Percentiles rank a stretch among this genome's conserved stretches.
Evolutionary conservation across 2,888 invertebrate species (phyloP).

Genomic region (Cantharis nigra): DNA sequence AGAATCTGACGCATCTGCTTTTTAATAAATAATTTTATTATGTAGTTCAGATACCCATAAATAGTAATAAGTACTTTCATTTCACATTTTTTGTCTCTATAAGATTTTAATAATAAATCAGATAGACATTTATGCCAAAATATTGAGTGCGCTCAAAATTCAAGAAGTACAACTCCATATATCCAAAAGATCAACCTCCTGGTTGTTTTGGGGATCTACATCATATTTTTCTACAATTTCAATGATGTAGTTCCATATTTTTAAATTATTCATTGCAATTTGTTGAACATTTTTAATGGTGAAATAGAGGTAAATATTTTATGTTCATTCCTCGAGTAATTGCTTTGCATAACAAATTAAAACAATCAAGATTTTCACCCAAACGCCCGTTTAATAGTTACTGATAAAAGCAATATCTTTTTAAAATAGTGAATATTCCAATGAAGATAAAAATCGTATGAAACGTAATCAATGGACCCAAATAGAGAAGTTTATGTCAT

Average conservation of each 20-base stretch:
- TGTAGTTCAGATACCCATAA: background rate
- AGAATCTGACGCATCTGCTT: slow-evolving; percentile 17
- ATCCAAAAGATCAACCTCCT: too few species aligned
- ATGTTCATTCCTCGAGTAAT: background rate
- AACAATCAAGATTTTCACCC: background rate
- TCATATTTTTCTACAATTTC: too few species aligned
- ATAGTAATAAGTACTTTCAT: background rate
- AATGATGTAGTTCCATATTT: too few species aligned
- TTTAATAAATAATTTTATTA: slow-evolving; percentile 5
- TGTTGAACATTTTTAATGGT: background rate
- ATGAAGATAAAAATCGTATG: background rate
- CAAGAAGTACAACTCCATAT: too few species aligned
- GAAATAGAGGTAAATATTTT: background rate
- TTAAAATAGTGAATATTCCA: background rate
- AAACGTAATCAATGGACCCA: background rate
- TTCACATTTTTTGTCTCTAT: too few species aligned
- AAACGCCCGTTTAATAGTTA: background rate
- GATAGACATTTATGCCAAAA: too few species aligned
- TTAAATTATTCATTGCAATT: background rate
- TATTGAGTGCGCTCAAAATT: too few species aligned
- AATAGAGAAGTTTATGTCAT: background rate
- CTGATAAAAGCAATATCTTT: background rate
- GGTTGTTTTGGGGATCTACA: too few species aligned
- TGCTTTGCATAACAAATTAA: background rate
- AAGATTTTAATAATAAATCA: too few species aligned